These are phyloP conservation scores for Drosophila bocqueti DNA, from an alignment of 1,140 invertebrate species.

Conservation along the genomic window DNA sequence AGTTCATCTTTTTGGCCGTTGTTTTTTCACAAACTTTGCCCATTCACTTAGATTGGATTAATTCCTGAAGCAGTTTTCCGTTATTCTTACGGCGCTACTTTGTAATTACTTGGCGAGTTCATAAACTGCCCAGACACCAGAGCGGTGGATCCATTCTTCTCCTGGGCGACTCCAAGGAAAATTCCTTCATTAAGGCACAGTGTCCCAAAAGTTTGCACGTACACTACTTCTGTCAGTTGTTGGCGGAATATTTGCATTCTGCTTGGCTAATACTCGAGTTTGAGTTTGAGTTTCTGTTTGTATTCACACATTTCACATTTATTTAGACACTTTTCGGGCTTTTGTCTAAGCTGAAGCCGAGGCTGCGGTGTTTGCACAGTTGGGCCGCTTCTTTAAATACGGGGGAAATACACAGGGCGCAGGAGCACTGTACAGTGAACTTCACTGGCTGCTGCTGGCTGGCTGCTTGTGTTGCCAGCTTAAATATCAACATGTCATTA, in stretches of 20 bases:
- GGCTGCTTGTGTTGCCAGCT: constrained; percentile 63
- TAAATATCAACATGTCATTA: constrained; percentile 72
- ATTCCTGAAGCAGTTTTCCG: constrained; percentile 33
- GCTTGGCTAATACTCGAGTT: constrained; percentile 34
- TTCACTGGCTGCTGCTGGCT: constrained; percentile 18
- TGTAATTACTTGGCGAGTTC: constrained; percentile 65
- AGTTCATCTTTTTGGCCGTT: constrained; percentile 15
- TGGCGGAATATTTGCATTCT: constrained; percentile 28
- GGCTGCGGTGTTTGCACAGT: constrained; percentile 68
- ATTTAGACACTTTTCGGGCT: constrained; percentile 46
- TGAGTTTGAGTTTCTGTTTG: constrained; percentile 23
- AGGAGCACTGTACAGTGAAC: constrained; percentile 26
- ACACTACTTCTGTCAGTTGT: constrained; percentile 9
- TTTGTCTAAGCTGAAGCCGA: constrained; percentile 57
- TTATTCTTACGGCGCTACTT: constrained; percentile 43
- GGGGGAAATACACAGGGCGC: constrained; percentile 12
- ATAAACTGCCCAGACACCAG: constrained; percentile 38
- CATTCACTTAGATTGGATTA: constrained; percentile 60
- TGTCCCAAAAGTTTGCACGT: constrained; percentile 35
- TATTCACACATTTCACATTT: constrained; percentile 53
- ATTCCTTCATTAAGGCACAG: constrained; percentile 31
- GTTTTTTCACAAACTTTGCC: constrained; percentile 57
- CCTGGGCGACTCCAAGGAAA: not conserved
- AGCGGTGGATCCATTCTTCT: not conserved
- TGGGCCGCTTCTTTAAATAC: constrained; percentile 47